A percentile compares a stretch with the other conserved stretches of the same genome.
These are phyloP conservation scores for Lacerta agilis DNA, from an alignment of 2,797 vertebrate species.

Conservation along the genomic window DNA sequence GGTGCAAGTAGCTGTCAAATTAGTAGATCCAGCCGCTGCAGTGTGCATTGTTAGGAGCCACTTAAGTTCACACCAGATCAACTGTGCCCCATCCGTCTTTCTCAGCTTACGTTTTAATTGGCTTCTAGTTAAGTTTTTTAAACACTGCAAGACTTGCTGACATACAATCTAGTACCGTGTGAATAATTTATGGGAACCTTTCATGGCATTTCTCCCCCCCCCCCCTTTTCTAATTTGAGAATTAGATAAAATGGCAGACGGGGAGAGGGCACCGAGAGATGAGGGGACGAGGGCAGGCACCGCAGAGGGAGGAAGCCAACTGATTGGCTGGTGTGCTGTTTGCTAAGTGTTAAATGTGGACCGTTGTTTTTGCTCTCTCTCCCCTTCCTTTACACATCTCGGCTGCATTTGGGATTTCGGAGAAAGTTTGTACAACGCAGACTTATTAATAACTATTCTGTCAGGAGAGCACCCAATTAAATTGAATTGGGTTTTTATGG, in stretches of 20 bases:
- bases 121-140: constrained; percentile 87
- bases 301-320: constrained; percentile 46
- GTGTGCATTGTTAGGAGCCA: constrained; percentile 80
- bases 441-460: constrained; percentile 81
- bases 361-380: constrained; percentile 39
- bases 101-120: constrained; percentile 90
- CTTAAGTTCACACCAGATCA: constrained; percentile 82
- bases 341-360: constrained; percentile 70
- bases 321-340: constrained; percentile 51
- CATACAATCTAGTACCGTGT: constrained; percentile 84
- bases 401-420: constrained; percentile 74
- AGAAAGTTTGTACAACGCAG: constrained; percentile 71
- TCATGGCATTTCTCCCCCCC: constrained; percentile 54
- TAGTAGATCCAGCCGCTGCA: constrained; percentile 82
- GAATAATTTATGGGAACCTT: constrained; percentile 83
- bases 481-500: constrained; percentile 77
- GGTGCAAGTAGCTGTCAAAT: constrained; percentile 86
- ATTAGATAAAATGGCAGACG: constrained; percentile 56
- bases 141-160: constrained; percentile 85
- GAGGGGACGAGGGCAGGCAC: constrained; percentile 38
- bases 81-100: constrained; percentile 83
- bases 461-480: constrained; percentile 83
- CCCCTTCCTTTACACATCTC: constrained; percentile 42
- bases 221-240: constrained; percentile 54
- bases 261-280: constrained; percentile 6